Evolutionary conservation across 2,888 invertebrate genomes (phyloP), one percentile per base, ranked within the genome.

Genomic region (Synergus laeviventris): DNA sequence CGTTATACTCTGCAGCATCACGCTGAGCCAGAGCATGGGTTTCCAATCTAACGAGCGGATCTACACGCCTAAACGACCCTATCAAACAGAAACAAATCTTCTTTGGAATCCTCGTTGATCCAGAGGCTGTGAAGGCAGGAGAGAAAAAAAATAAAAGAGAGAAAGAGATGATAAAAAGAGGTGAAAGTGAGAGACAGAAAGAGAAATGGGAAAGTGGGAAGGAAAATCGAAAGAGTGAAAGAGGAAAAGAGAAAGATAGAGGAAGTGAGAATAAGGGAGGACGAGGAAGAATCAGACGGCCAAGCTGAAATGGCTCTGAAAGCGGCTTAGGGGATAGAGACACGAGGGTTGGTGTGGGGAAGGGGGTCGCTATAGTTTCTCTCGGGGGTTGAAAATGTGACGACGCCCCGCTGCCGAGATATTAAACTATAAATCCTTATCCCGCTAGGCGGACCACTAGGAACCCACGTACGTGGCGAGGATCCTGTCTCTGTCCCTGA

Each of bases 371-470:
- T 87, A 87, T 87, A 87, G 87, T 87, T 87, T 84, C 87, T 86
- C 85, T 82, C 83, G 84, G 79, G 84, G 85, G 56, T 42, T 66
- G 83, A 83, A 83, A 84, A 86, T 87, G 85, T 86, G 78, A 81
- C 75, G 76, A 81, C 79, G 73, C 64, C 62, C 77, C 73, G 75
- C 84, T 84, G 87, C 87, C 88, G 89, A 90, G 90, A 91, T 91
- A 91, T 91, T 91, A 91, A 91, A 91, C 90, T 90, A 90, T 90
- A 90, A 90, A 90, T 90, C 90, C 89, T 91, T 90, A 90, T 90
- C 87, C 90, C 86, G 85, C 85, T 87, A 84, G 87, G 86, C 84
- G 87, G 88, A 88, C 87, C 87, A 81, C 87, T 83, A 84, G 84
- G 82, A 85, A 79, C 84, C 84, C 82, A 83, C 80, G 82, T 79